These are phyloP conservation scores for Rissa tridactyla DNA, from an alignment of 2,113 vertebrate species.

Conservation along the genomic window DNA sequence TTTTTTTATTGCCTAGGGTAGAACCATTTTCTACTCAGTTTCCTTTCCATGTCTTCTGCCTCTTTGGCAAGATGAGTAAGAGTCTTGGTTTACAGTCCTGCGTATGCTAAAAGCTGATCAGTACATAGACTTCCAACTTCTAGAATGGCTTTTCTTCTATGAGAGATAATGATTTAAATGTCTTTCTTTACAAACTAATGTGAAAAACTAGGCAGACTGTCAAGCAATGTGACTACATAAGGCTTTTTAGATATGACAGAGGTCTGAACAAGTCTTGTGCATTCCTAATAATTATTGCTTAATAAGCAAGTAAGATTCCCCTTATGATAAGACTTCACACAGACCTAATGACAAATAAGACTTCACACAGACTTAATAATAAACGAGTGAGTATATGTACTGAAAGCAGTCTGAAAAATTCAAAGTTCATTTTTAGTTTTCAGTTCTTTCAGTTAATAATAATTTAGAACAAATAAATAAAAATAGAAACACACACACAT, in stretches of 20 bases:
- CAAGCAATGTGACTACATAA: background rate
- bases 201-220: background rate
- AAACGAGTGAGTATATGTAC: background rate
- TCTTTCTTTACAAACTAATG: background rate
- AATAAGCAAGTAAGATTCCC: background rate
- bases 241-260: background rate
- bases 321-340: background rate
- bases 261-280: background rate
- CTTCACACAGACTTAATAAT: background rate
- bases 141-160: background rate
- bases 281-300: background rate
- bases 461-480: background rate
- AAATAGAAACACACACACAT: background rate
- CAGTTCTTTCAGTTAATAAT: background rate
- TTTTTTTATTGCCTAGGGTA: background rate
- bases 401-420: background rate
- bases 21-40: background rate
- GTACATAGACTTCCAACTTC: fast-evolving
- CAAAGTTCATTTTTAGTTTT: background rate
- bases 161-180: background rate
- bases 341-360: background rate
- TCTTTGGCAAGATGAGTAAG: background rate
- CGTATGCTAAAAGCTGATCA: background rate
- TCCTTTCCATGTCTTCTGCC: background rate
- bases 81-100: background rate